These are phyloP conservation scores for Fregata magnificens DNA, from an alignment of 2,113 vertebrate genomes.

Conservation along the genomic window DNA sequence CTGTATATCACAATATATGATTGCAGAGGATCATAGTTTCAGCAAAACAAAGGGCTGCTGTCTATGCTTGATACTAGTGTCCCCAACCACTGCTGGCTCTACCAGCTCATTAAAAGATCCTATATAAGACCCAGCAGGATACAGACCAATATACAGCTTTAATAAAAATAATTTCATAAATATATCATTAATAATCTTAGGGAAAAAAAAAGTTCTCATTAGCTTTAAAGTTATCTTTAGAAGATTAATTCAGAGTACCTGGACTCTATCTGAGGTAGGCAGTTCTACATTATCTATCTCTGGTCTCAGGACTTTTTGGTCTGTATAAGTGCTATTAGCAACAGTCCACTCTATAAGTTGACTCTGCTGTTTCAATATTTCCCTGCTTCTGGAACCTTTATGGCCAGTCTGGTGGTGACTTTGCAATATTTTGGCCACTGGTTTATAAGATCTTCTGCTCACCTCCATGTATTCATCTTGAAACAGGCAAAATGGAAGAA, in stretches of 20 bases:
- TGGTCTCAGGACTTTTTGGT: conserved; percentile 78
- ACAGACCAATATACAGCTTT: conserved; percentile 24
- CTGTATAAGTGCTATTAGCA: conserved; percentile 79
- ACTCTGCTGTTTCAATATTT: conserved; percentile 79
- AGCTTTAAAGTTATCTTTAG: conserved; percentile 69
- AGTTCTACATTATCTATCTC: conserved; percentile 84
- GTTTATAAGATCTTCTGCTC: conserved; percentile 84
- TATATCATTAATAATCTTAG: conserved; percentile 5
- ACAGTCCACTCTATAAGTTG: conserved; percentile 76
- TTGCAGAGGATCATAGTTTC: neutral
- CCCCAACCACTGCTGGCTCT: neutral
- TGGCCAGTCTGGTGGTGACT: conserved; percentile 80
- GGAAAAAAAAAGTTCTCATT: neutral
- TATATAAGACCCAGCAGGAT: conserved; percentile 6
- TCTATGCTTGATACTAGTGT: neutral
- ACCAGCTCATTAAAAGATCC: neutral
- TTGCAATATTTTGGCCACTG: conserved; percentile 81
- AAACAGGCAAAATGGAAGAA: conserved; percentile 81
- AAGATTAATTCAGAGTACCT: conserved; percentile 84
- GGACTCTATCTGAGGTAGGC: conserved; percentile 81
- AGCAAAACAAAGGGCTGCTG: neutral
- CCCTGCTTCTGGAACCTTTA: conserved; percentile 79
- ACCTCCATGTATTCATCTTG: conserved; percentile 86
- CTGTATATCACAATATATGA: neutral
- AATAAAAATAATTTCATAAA: neutral